Percentiles rank a stretch among this genome's conserved stretches.
Evolutionary conservation across 2,797 vertebrate genomes (phyloP).

Genomic region (Sebastes wilsoni): DNA sequence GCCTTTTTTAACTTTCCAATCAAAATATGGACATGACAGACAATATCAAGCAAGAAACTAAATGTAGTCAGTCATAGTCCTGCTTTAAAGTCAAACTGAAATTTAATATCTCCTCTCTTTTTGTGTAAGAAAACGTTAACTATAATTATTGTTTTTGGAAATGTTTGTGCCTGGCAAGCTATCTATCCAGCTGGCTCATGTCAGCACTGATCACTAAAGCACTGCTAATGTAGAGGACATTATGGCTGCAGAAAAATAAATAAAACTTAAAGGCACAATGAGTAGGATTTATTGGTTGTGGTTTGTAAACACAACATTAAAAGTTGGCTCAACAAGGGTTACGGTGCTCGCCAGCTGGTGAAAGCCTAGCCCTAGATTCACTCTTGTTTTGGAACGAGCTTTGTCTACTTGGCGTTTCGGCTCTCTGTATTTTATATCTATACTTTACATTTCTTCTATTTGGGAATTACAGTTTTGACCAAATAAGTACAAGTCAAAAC

Average conservation of each 20-base stretch:
- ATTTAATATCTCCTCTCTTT: not conserved
- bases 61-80: not conserved
- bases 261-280: not conserved
- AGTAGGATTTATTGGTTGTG: no score
- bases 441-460: not conserved
- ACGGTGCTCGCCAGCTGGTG: fast-evolving
- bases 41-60: not conserved
- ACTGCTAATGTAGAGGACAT: not conserved
- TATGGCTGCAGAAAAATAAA: not conserved
- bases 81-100: not conserved
- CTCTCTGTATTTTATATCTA: no score
- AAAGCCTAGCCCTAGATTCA: no score
- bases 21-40: no score
- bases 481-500: not conserved
- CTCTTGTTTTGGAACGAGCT: no score
- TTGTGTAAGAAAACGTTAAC: not conserved
- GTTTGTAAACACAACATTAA: no score
- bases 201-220: no score
- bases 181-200: no score
- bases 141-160: not conserved
- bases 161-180: no score
- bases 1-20: no score
- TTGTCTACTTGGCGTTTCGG: no score
- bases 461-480: not conserved
- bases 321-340: no score